Percentiles rank a stretch among this genome's conserved stretches.
Evolutionary conservation across 2,113 vertebrate genomes (phyloP).

Genomic region (Ifrita kowaldi): DNA sequence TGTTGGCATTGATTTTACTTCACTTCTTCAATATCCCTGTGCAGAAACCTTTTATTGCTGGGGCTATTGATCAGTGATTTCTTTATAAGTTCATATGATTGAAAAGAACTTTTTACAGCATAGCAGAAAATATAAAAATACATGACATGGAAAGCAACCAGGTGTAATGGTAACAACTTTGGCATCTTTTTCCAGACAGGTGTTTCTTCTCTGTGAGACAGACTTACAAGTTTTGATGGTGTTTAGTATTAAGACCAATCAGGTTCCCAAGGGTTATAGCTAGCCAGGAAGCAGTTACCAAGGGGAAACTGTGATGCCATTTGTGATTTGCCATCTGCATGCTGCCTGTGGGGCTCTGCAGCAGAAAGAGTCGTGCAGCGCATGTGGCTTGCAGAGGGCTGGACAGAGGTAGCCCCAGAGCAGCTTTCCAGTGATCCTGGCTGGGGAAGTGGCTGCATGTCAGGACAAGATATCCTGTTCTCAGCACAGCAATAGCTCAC

Average conservation of each 20-base stretch:
- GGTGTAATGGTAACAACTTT: background rate
- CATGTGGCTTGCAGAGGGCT: background rate
- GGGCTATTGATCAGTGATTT: background rate
- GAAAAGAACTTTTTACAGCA: background rate
- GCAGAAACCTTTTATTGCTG: background rate
- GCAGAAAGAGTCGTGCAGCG: background rate
- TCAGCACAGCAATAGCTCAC: background rate
- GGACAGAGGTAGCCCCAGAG: background rate
- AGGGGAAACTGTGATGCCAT: background rate
- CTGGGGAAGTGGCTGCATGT: background rate
- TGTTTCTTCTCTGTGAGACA: background rate
- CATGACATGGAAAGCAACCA: background rate
- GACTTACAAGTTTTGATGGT: background rate
- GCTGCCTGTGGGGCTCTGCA: background rate
- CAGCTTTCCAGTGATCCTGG: background rate
- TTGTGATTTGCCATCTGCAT: background rate
- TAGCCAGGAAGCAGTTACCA: background rate
- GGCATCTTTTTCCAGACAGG: background rate
- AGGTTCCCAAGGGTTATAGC: background rate
- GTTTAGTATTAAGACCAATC: background rate
- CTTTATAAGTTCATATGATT: background rate
- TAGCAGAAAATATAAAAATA: background rate
- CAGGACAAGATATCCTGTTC: background rate
- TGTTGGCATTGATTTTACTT: background rate
- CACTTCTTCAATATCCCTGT: background rate